Conservation (phyloP, 2,113 vertebrate species). For the Sinocyclocheilus anophthalmus region DNA sequence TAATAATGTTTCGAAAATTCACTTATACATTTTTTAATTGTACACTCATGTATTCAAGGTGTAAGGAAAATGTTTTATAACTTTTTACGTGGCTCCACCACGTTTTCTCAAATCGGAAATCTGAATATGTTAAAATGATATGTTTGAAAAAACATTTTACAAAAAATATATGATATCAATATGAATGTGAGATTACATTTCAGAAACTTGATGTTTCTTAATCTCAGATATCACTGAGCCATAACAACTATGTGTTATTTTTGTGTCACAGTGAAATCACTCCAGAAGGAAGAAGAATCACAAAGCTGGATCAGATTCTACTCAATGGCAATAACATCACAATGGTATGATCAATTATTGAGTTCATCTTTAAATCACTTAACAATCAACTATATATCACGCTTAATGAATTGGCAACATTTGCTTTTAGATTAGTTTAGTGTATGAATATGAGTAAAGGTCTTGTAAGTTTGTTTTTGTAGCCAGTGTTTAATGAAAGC, state of each 20-base stretch:
- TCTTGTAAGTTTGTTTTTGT: background rate
- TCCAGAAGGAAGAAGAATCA: slow-evolving; percentile 94
- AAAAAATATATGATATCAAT: background rate
- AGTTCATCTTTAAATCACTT: background rate
- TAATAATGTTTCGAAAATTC: background rate
- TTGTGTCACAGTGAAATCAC: slow-evolving; percentile 88
- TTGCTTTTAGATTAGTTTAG: background rate
- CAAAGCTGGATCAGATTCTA: slow-evolving; percentile 96
- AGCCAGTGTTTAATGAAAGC: background rate
- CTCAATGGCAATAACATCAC: slow-evolving; percentile 98
- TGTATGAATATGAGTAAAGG: background rate
- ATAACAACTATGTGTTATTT: background rate
- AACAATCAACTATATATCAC: background rate
- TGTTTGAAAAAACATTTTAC: background rate
- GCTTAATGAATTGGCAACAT: background rate
- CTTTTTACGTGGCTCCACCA: background rate
- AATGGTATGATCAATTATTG: slow-evolving; percentile 80
- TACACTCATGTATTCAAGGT: background rate
- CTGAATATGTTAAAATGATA: background rate
- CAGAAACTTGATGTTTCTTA: background rate
- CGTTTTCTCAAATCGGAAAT: background rate
- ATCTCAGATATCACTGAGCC: background rate
- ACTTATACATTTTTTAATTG: background rate
- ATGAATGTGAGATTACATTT: background rate
- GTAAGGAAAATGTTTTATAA: background rate